Evolutionary conservation across 2,113 vertebrate species (phyloP).

Genomic region (Pachypanchax playfairii): DNA sequence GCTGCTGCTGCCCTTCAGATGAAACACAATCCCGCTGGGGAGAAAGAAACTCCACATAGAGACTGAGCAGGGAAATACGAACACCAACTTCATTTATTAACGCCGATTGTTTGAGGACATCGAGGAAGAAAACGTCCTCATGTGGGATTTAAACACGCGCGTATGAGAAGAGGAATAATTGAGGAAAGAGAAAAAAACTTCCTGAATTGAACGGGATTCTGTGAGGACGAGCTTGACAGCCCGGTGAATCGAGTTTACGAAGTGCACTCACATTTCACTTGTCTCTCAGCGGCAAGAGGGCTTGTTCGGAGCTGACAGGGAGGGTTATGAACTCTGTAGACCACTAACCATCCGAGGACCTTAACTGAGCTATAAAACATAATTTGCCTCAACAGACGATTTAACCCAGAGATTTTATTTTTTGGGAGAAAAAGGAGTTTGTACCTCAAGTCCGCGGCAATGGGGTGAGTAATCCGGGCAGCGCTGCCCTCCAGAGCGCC

Average conservation of each 20-base stretch:
- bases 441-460: conserved; percentile 71
- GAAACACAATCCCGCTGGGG: conserved; percentile 50
- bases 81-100: conserved; percentile 56
- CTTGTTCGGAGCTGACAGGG: conserved; percentile 42
- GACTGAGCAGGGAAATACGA: conserved; percentile 29
- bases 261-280: conserved; percentile 64
- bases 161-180: conserved; percentile 7
- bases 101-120: conserved; percentile 10
- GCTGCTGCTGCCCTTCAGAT: conserved; percentile 62
- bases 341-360: conserved; percentile 64
- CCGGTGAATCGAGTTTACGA: conserved; percentile 67
- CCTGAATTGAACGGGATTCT: conserved; percentile 32
- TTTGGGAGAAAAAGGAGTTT: conserved; percentile 60
- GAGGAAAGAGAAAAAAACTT: conserved; percentile 43
- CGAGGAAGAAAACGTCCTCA: background rate
- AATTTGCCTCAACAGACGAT: conserved; percentile 7
- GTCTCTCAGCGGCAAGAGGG: conserved; percentile 46
- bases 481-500: no score
- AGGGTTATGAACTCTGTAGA: conserved; percentile 47
- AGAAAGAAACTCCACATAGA: conserved; percentile 43
- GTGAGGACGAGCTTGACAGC: conserved; percentile 41
- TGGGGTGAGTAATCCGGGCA: conserved; percentile 79
- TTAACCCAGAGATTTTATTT: conserved; percentile 1
- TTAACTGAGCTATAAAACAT: conserved; percentile 38
- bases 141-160: conserved; percentile 11